Conservation (phyloP, 2,113 vertebrate species). For the Lonchura striata region DNA sequence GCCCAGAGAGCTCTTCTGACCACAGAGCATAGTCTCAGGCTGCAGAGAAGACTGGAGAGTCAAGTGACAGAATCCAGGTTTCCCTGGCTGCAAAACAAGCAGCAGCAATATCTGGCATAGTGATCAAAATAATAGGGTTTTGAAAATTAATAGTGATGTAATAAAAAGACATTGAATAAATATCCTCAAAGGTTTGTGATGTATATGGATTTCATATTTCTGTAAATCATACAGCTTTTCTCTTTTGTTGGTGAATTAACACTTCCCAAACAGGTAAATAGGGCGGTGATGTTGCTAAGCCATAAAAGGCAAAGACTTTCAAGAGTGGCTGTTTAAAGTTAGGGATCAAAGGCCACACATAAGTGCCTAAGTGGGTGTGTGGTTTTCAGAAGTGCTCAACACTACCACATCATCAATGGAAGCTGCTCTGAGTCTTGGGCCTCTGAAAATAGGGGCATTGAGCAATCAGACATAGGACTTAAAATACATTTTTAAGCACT, state of each 20-base stretch:
- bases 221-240: background rate
- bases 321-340: background rate
- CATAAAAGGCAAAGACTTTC: background rate
- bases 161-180: background rate
- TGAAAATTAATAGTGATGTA: background rate
- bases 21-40: background rate
- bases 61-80: background rate
- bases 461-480: background rate
- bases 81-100: background rate
- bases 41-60: background rate
- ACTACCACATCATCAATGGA: background rate
- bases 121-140: background rate
- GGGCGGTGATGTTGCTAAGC: background rate
- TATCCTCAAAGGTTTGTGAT: background rate
- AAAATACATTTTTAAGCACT: background rate
- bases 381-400: background rate
- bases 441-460: background rate
- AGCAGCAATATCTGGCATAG: background rate
- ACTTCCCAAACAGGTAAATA: background rate
- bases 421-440: background rate
- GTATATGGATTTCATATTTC: background rate
- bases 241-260: background rate
- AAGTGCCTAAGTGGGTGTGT: background rate
- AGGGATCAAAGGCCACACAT: conserved; percentile 10
- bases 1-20: background rate